These are phyloP conservation scores for Alloscopus bannaensis DNA, from an alignment of 2,888 invertebrate species.

Conservation along the genomic window DNA sequence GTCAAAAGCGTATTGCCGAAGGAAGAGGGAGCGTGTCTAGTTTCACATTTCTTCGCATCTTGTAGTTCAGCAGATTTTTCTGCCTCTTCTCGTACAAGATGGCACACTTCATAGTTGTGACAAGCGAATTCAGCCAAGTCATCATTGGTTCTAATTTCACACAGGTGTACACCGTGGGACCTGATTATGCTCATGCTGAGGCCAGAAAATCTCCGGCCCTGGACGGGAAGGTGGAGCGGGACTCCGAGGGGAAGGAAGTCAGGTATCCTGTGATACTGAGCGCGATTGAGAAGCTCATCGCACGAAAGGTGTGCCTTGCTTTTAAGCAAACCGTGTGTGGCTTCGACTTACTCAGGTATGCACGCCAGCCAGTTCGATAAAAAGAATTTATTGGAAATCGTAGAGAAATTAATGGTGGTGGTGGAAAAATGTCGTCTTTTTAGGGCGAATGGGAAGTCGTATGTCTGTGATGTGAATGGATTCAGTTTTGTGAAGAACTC, in stretches of 20 bases:
- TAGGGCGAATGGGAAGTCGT: conserved; percentile 98
- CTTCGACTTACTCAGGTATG: conserved; percentile 92
- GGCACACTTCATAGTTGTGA: too few relatives aligned
- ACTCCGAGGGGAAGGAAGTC: conserved; percentile 98
- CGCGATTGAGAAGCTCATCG: conserved; percentile 97
- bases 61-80: too few relatives aligned
- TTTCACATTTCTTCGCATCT: too few relatives aligned
- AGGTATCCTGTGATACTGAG: conserved; percentile 98
- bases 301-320: conserved; percentile 96
- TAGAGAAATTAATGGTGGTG: neutral
- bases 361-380: neutral
- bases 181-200: conserved; percentile 99
- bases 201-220: conserved; percentile 98
- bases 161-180: conserved; percentile 98
- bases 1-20: too few relatives aligned
- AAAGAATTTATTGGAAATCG: neutral
- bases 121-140: too few relatives aligned
- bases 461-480: conserved; percentile 99
- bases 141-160: too few relatives aligned
- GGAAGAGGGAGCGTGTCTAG: too few relatives aligned
- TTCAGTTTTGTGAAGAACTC: conserved; percentile 99
- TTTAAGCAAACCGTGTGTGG: conserved; percentile 99
- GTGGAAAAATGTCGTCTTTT: conserved; percentile 5
- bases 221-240: conserved; percentile 98
- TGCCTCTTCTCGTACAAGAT: too few relatives aligned